phyloP scores from a whole-genome alignment of 2,888 invertebrate species.

The Dermolepida albohirtum region DNA sequence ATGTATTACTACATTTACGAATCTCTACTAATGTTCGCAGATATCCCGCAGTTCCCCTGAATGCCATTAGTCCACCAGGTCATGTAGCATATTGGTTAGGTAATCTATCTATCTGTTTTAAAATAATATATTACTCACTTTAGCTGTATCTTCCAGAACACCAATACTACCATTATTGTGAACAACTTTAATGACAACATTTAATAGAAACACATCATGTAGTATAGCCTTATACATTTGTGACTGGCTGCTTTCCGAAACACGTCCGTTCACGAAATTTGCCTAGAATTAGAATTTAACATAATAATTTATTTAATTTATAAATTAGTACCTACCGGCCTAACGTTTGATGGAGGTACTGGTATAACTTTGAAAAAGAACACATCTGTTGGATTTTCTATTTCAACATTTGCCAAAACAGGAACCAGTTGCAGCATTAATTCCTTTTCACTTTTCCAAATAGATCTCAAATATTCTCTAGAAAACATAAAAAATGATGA shows the following conservation, averaged over 20 bases:
- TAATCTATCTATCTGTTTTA: no score
- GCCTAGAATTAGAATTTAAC: constrained; percentile 51
- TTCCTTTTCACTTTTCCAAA: constrained; percentile 79
- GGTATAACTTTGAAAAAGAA: constrained; percentile 88
- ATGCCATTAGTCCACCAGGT: no score
- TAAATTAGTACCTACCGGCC: constrained; percentile 72
- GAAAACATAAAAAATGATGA: not conserved
- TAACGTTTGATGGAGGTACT: constrained; percentile 86
- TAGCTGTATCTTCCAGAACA: constrained; percentile 56
- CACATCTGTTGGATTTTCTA: constrained; percentile 78
- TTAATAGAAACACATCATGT: constrained; percentile 73
- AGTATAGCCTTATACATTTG: constrained; percentile 77
- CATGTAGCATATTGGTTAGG: no score
- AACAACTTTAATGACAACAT: constrained; percentile 74
- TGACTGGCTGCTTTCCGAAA: constrained; percentile 84
- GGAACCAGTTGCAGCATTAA: constrained; percentile 80
- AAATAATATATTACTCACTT: constrained; percentile 46
- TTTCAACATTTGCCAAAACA: constrained; percentile 68
- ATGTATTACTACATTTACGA: no score
- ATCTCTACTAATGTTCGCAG: no score
- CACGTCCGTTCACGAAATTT: constrained; percentile 71
- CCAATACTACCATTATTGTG: constrained; percentile 67
- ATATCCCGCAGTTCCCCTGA: no score
- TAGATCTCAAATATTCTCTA: constrained; percentile 64
- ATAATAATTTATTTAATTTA: no score